phyloP scores from a whole-genome alignment of 1,140 invertebrate genomes.

The Calliphora vicina region DNA sequence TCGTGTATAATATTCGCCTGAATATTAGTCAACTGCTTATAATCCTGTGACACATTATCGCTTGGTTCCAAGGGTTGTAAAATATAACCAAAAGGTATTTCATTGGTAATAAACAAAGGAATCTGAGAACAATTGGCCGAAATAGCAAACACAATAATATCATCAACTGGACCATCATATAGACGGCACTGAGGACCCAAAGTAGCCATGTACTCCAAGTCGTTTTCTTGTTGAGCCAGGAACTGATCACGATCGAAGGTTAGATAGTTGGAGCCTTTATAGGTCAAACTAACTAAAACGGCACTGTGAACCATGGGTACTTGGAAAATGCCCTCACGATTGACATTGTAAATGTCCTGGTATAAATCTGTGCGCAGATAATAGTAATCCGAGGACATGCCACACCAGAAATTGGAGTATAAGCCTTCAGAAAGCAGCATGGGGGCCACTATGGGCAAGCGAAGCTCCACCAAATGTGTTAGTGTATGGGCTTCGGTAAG shows the following conservation, averaged over 20 bases:
- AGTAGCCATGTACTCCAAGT: slow-evolving; percentile 19
- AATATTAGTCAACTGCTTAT: slow-evolving; percentile 79
- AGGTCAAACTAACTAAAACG: slow-evolving; percentile 82
- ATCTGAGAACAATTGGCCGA: slow-evolving; percentile 79
- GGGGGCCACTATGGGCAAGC: slow-evolving; percentile 76
- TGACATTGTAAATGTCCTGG: slow-evolving; percentile 77
- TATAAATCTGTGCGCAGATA: slow-evolving; percentile 90
- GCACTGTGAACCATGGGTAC: slow-evolving; percentile 95
- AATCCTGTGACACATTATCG: slow-evolving; percentile 72
- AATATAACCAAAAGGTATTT: slow-evolving; percentile 82
- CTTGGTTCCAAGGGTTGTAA: slow-evolving; percentile 80
- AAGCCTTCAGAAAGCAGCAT: slow-evolving; percentile 85
- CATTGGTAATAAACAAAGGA: slow-evolving; percentile 82
- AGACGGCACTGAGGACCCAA: slow-evolving; percentile 36
- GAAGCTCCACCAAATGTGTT: slow-evolving; percentile 72
- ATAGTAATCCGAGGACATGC: slow-evolving; percentile 88
- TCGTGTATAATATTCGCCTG: slow-evolving; percentile 78
- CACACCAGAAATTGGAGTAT: slow-evolving; percentile 97
- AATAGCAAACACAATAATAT: slow-evolving; percentile 93
- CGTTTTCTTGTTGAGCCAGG: slow-evolving; percentile 52
- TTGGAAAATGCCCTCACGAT: slow-evolving; percentile 77
- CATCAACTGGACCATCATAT: slow-evolving; percentile 84
- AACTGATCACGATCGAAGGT: slow-evolving; percentile 79
- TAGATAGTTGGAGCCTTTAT: slow-evolving; percentile 70
- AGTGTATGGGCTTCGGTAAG: slow-evolving; percentile 78